Evolutionary conservation across 2,113 vertebrate species (phyloP), one percentile per base, ranked within the genome.

Genomic region (Mirza zaza): DNA sequence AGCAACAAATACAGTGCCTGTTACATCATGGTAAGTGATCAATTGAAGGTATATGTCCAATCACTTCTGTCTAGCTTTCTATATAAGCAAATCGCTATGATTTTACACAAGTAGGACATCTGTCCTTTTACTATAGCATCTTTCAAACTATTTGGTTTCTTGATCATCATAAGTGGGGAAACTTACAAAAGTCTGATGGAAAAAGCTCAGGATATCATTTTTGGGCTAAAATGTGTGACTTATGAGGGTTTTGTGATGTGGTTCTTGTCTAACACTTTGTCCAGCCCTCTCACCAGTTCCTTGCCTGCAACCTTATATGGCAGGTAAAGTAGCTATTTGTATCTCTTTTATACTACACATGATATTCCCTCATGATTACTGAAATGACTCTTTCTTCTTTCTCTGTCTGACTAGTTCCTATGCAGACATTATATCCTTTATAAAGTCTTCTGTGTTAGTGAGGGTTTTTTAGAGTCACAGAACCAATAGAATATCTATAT

Each of bases 341-440:
- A 8, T 75, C 36, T 84, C 17, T 87, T 11, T 50, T 84, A 27
- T 6, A 84, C 52, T 55, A 18, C 52, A 55, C 9, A 27, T 79
- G 42, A n/a, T 79, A 21, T 79, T 57, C 32, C 42, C 11, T 90
- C n/a, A 23, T 13, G 18, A 70, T 85, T 85, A 77, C 34, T 55
- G 25, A 90, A 65, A 76, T 87, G 70, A 82, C 34, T 52, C 73
- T 95, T 95, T 52, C 73, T 95, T 95, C 36, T 86, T 91, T 89
- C 18, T 73, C 10, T 68, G 57, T 20, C n/a, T 87, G 32, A 27
- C 18, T 95, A 91, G 52, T 67, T 86, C 68, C 34, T 70, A 36
- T n/a, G 7, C 20, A 84, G 45, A n/a, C 27, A 77, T 55, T 57
- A 57, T 77, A 36, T 61, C 32, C 8, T 70, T 48, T 25, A 23